Base-by-base conservation (phyloP, 92 coral and sea anemone genomes). In the Micromussa lordhowensis region DNA sequence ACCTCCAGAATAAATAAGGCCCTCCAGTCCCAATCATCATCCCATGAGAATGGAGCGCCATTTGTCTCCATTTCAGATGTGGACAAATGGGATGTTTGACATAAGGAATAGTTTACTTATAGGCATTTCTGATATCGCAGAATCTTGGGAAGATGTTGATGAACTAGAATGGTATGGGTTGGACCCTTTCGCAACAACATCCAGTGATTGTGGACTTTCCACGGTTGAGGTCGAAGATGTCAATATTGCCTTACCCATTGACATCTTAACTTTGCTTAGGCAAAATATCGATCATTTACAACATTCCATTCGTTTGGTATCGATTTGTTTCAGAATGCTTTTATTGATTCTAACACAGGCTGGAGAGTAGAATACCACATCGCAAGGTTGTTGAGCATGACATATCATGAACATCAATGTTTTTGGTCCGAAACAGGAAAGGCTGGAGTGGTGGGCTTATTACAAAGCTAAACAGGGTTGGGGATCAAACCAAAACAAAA, bases 1-100 rank as follows among this genome's bases (percentile, higher is more conserved):
- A 68, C 83, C 48, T 91, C 95, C 58, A 87, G 93, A 55, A 90
- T 93, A 80, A 93, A 90, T 68, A 82, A 36, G 64, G 95, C 86
- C 71, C 70, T 93, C 35, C 77, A 83, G 30, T 70, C 80, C 26
- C 89, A 92, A 89, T 89, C 70, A 83, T 77, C 92, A 89, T 57
- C 88, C 93, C n/a, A 74, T 91, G 89, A 61, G 86, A 80, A 88
- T 87, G n/a, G 91, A 91, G 82, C 75, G 77, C 84, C 77, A 91
- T 40, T 91, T 91, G 91, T 79, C 84, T 59, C 94, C 85, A 51
- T 75, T 80, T 68, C 91, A 85, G 84, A 91, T 86, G 71, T 91
- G 88, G 88, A 72, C 77, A 19, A 91, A 91, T 82, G 89, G 91
- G 48, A 84, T 91, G 94, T 75, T 85, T 12, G 88, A 85, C 75